A percentile compares a stretch with the other conserved stretches of the same genome.
Evolutionary conservation across 2,888 invertebrate genomes (phyloP).

Genomic region (Aphidoletes aphidimyza): DNA sequence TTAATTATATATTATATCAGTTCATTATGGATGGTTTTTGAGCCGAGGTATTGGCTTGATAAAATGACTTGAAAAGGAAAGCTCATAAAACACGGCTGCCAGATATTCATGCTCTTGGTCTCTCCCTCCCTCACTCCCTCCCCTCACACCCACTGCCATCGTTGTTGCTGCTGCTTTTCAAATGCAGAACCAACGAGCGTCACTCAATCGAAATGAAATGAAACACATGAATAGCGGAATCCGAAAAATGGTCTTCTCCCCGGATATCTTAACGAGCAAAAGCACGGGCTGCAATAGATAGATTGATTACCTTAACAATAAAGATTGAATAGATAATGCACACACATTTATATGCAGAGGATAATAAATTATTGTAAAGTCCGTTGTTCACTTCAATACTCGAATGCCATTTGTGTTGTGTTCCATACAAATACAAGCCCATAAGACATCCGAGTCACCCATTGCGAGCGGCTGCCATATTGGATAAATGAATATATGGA

Average conservation of each 20-base stretch:
- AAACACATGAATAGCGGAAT: background rate
- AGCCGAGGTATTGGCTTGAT: background rate
- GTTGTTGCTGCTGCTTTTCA: background rate
- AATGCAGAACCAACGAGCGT: background rate
- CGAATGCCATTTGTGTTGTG: background rate
- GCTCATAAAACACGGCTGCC: background rate
- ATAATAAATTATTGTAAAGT: slow-evolving; percentile 48
- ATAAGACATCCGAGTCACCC: slow-evolving; percentile 5
- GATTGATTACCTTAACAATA: slow-evolving; percentile 38
- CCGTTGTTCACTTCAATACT: background rate
- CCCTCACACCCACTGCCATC: no score
- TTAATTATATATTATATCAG: background rate
- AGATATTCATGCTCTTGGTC: no score
- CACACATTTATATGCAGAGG: slow-evolving; percentile 13
- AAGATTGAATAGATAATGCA: slow-evolving; percentile 47
- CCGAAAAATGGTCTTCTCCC: background rate
- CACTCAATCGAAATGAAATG: background rate
- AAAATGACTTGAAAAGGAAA: slow-evolving; percentile 1
- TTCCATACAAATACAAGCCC: background rate
- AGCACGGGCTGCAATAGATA: background rate
- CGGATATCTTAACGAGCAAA: background rate
- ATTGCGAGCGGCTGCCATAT: background rate
- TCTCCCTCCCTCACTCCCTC: no score
- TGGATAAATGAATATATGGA: background rate
- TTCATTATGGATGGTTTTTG: background rate